Evolutionary conservation across 2,888 invertebrate species (phyloP).

Genomic region (Cryptocephalus primarius): DNA sequence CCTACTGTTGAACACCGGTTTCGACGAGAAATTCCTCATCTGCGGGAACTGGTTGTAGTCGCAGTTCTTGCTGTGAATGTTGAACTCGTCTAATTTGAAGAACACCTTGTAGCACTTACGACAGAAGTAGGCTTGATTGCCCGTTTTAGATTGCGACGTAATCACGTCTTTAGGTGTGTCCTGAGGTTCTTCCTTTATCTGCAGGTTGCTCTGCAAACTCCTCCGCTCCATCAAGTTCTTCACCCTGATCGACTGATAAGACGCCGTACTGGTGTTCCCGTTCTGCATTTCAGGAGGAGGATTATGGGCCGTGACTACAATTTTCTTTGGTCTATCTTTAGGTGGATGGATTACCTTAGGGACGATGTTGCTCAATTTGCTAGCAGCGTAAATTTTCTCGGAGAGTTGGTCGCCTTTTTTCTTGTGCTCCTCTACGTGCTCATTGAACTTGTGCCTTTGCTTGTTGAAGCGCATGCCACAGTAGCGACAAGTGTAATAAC

Average conservation of each 20-base stretch:
- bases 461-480: constrained; percentile 37
- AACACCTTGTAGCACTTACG: constrained; percentile 36
- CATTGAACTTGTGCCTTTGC: constrained; percentile 29
- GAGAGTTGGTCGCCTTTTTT: constrained; percentile 25
- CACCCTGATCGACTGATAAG: background rate
- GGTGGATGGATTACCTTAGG: constrained; percentile 25
- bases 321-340: constrained; percentile 14
- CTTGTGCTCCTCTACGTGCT: constrained; percentile 28
- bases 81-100: constrained; percentile 35
- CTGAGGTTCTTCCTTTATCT: constrained; percentile 23
- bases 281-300: constrained; percentile 4
- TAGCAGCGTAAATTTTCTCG: constrained; percentile 29
- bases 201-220: constrained; percentile 16
- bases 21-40: constrained; percentile 3
- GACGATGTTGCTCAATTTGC: constrained; percentile 24
- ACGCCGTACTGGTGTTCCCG: background rate
- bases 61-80: constrained; percentile 31
- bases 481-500: constrained; percentile 34
- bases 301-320: constrained; percentile 12
- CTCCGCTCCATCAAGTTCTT: constrained; percentile 5
- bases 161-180: constrained; percentile 11
- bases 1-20: constrained; percentile 2
- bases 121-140: constrained; percentile 36
- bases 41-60: constrained; percentile 22
- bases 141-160: constrained; percentile 19